Evolutionary conservation across 2,113 vertebrate genomes (phyloP).

Genomic region (Sinocyclocheilus anshuiensis): DNA sequence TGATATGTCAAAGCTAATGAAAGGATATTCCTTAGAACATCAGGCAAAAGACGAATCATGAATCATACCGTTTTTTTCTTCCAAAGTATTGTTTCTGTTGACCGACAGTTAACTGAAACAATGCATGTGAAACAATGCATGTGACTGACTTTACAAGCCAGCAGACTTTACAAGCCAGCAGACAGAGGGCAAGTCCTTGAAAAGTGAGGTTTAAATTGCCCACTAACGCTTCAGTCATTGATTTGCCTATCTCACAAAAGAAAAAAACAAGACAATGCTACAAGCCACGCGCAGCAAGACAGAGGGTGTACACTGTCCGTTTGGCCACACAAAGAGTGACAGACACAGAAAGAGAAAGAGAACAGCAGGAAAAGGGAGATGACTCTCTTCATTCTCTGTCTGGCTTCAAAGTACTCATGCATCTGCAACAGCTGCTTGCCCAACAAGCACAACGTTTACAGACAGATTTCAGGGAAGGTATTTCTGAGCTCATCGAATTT

Average conservation of each 20-base stretch:
- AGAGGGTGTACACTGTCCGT: conserved; percentile 25
- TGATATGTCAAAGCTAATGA: background rate
- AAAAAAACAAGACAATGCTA: conserved; percentile 32
- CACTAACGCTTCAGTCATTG: background rate
- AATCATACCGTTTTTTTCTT: conserved; percentile 9
- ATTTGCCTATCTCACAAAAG: conserved; percentile 32
- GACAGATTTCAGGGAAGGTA: background rate
- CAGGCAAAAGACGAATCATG: background rate
- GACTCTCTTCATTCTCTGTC: background rate
- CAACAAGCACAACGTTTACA: background rate
- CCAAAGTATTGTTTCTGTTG: background rate
- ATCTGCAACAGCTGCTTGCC: conserved; percentile 3
- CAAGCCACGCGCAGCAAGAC: conserved; percentile 27
- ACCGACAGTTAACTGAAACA: conserved; percentile 13
- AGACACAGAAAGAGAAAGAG: conserved; percentile 15
- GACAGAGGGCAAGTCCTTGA: conserved; percentile 39
- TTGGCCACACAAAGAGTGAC: conserved; percentile 25
- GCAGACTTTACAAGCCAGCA: conserved; percentile 30
- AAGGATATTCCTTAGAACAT: background rate
- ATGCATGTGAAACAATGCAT: conserved; percentile 31
- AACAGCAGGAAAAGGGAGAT: conserved; percentile 15
- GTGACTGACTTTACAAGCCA: background rate
- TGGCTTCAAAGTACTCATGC: conserved; percentile 40
- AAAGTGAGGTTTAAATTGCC: conserved; percentile 34
- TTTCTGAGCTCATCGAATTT: conserved; percentile 26